phyloP scores from a whole-genome alignment of 2,797 vertebrate genomes.

The Helicolenus hilgendorfi region DNA sequence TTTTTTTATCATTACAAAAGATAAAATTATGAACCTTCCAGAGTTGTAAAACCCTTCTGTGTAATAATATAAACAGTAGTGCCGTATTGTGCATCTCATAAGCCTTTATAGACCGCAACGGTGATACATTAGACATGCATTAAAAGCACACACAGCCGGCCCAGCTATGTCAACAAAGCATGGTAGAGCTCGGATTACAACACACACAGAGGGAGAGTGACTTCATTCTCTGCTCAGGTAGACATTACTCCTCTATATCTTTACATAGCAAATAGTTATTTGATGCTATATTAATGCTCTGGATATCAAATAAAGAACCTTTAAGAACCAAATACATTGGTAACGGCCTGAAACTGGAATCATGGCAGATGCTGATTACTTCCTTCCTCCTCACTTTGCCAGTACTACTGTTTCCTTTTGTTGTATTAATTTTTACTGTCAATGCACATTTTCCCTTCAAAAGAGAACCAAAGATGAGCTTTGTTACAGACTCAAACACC shows the following conservation, averaged over 20 bases:
- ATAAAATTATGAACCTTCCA: not conserved
- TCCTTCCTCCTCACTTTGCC: not conserved
- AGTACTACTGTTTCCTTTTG: not conserved
- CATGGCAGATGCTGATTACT: not conserved
- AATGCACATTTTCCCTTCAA: not conserved
- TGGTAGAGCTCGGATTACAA: not conserved
- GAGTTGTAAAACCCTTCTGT: not conserved
- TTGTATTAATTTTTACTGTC: not conserved
- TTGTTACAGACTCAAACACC: slow-evolving; percentile 3
- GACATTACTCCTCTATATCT: not conserved
- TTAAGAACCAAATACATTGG: rapidly evolving
- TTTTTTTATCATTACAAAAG: not conserved
- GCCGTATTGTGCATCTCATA: not conserved
- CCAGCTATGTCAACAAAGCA: not conserved
- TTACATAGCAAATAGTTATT: not conserved
- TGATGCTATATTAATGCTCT: not conserved
- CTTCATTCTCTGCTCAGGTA: not conserved
- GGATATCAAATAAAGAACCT: not conserved
- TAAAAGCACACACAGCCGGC: not conserved
- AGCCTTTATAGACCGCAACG: too few relatives aligned
- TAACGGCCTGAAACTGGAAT: not conserved
- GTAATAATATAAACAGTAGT: not conserved
- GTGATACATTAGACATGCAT: not conserved
- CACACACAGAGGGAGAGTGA: not conserved
- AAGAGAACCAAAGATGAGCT: slow-evolving; percentile 18